Evolutionary conservation across 2,888 invertebrate genomes (phyloP), one percentile per base, ranked within the genome.

Genomic region (Dasysyrphus tricinctus): DNA sequence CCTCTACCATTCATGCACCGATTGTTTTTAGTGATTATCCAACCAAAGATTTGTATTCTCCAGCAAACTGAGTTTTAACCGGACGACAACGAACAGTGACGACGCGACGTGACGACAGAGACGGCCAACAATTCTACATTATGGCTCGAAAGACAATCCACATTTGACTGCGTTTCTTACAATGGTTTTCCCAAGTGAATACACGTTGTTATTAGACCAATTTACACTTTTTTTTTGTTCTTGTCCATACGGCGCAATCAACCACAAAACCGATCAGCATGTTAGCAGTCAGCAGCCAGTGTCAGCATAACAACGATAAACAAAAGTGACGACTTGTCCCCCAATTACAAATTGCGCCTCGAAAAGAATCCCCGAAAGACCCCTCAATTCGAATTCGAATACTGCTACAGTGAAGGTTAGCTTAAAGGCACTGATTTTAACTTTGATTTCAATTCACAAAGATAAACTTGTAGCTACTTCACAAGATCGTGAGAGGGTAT

Each of bases 151-250:
- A 47, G 14, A 44, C 59, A 39, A 44, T 47, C 51, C 9, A 42
- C 56, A 75, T 83, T 81, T 81, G 85, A 85, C 85, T 80, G 73
- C 72, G 74, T 32, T 67, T 44, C 70, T 61, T 57, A 67, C 77
- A 77, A 81, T 77, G 47, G 61, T 79, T 86, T 67, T 86, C 86
- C 82, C 86, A 82, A 63, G 75, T 75, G 86, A 67, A 49, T 86
- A 86, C 82, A 82, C 39, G 70, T 37, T 75, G 79, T 61, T 79
- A 86, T 86, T 82, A 82, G 86, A 78, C 57, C 81, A 86, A 86
- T 86, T 86, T 82, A 86, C 86, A 86, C 86, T 65, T 75, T 59
- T 57, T n/a, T 57, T 37, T 34, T 34, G 16, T 24, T 24, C 2
- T 24, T 24, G 24, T 24, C 24, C 24, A 24, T 24, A 4, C 11